phyloP scores from a whole-genome alignment of 92 coral and sea anemone genomes.

The Blastomussa wellsi region DNA sequence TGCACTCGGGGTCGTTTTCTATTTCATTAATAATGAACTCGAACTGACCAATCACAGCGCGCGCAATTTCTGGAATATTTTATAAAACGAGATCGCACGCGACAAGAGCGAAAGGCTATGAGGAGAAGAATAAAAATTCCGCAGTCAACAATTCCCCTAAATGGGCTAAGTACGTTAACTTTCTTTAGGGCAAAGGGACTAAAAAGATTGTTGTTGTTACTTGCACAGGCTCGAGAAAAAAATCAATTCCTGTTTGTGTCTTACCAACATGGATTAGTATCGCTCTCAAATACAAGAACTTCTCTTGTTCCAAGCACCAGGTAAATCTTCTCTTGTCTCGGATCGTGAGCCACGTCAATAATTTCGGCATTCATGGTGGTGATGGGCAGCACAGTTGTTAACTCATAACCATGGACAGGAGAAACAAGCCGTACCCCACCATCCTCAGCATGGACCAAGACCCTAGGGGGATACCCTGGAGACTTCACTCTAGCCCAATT shows the following conservation, averaged over 20 bases:
- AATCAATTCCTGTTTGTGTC: background rate
- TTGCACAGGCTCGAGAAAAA: too few relatives aligned
- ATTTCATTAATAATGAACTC: too few relatives aligned
- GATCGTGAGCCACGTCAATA: slow-evolving; percentile 86
- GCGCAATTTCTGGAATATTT: too few relatives aligned
- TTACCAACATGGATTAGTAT: slow-evolving; percentile 96
- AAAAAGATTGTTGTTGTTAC: too few relatives aligned
- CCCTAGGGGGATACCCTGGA: slow-evolving; percentile 84
- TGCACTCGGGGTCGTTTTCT: too few relatives aligned
- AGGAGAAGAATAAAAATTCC: too few relatives aligned
- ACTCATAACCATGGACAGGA: slow-evolving; percentile 84
- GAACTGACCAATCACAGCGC: too few relatives aligned
- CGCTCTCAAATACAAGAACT: slow-evolving; percentile 87
- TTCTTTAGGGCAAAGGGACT: too few relatives aligned
- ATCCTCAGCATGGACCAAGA: slow-evolving; percentile 83
- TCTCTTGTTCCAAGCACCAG: slow-evolving; percentile 73
- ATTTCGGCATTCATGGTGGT: slow-evolving; percentile 70
- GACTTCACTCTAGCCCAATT: slow-evolving; percentile 64
- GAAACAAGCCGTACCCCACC: slow-evolving; percentile 92
- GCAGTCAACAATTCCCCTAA: too few relatives aligned
- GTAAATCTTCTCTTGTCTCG: slow-evolving; percentile 84
- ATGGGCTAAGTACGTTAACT: too few relatives aligned
- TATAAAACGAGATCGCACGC: too few relatives aligned
- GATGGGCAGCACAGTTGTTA: slow-evolving; percentile 86
- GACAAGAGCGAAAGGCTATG: too few relatives aligned